phyloP scores from a whole-genome alignment of 2,797 vertebrate species.

The Silurus lanzhouensis region DNA sequence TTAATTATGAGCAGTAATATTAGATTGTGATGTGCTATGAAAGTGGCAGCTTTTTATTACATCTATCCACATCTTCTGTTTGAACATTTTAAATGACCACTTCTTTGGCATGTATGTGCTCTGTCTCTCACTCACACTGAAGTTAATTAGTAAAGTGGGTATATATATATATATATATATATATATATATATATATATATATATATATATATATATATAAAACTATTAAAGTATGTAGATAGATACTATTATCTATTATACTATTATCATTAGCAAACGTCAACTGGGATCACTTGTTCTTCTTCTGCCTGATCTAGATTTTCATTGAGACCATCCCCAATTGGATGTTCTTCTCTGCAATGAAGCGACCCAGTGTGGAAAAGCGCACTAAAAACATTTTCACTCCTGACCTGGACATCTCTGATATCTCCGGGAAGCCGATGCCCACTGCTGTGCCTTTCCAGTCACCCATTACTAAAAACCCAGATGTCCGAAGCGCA shows the following conservation, averaged over 20 bases:
- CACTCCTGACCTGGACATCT: slow-evolving; percentile 91
- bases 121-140: too few species aligned
- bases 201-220: too few species aligned
- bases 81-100: too few species aligned
- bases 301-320: slow-evolving; percentile 70
- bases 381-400: slow-evolving; percentile 84
- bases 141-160: too few species aligned
- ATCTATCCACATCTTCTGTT: too few species aligned
- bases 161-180: too few species aligned
- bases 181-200: too few species aligned
- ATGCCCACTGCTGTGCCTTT: slow-evolving; percentile 80
- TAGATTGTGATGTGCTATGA: not conserved
- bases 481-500: slow-evolving; percentile 91
- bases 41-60: not conserved
- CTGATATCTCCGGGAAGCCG: slow-evolving; percentile 88
- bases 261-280: not conserved
- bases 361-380: slow-evolving; percentile 90
- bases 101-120: too few species aligned
- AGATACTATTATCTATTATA: too few species aligned
- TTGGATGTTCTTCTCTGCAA: slow-evolving; percentile 96
- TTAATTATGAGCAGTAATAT: not conserved
- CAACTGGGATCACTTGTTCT: not conserved
- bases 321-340: slow-evolving; percentile 95
- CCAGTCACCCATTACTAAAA: slow-evolving; percentile 87
- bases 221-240: too few species aligned